These are phyloP conservation scores for Patagioenas fasciata DNA, from an alignment of 2,113 vertebrate species.

Conservation along the genomic window DNA sequence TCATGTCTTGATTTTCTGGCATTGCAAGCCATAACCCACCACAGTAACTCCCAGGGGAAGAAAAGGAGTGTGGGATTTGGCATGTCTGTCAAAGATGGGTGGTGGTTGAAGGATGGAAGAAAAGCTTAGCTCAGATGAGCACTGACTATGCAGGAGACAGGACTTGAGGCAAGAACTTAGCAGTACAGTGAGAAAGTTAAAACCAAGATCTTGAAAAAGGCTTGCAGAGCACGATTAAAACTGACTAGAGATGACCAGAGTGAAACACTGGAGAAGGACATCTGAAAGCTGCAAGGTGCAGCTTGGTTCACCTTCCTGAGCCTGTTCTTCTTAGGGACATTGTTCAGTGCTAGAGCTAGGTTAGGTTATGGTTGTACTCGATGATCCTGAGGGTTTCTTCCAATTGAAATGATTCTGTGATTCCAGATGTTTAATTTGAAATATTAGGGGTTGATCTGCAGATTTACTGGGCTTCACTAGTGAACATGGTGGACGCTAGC, in stretches of 20 bases:
- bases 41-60: background rate
- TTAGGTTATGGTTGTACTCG: no score
- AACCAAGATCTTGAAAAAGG: background rate
- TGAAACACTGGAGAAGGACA: background rate
- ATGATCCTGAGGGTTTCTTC: no score
- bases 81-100: background rate
- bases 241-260: background rate
- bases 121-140: background rate
- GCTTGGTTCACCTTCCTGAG: background rate
- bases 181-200: background rate
- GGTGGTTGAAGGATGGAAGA: background rate
- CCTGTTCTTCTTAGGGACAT: background rate
- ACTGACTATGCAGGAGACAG: background rate
- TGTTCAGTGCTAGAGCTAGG: no score
- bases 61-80: background rate
- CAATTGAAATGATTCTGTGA: no score
- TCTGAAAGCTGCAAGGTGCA: background rate
- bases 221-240: background rate
- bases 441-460: background rate
- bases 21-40: background rate
- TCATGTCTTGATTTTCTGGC: background rate
- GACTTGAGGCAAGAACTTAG: background rate
- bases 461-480: background rate
- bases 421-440: background rate
- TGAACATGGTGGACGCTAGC: accelerated